Evolutionary conservation across 2,797 vertebrate species (phyloP), one percentile per base, ranked within the genome.

Genomic region (Amblyraja radiata): DNA sequence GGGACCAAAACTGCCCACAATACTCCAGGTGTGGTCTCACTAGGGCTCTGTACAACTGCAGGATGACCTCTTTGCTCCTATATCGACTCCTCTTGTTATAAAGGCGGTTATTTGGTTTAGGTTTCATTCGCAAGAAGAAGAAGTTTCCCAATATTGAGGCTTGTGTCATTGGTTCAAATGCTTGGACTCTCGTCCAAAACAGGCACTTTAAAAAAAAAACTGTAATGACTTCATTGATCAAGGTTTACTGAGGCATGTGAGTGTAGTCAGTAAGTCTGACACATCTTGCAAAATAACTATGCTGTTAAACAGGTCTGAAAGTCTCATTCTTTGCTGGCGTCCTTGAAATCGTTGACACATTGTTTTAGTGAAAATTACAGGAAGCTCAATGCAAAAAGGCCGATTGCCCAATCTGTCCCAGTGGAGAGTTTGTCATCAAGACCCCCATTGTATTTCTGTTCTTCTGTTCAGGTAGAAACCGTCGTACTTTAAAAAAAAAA

Each of bases 331-430:
- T 18, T 32, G 68, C 84, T 88, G 84, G 84, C 84, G 84, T 88
- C 84, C 68, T 88, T 88, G 84, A 68, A 88, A 68, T 58, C 23
- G 84, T 88, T 68, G 84, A 68, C 68, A 88, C 84, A 88, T 88
- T 88, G 84, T 88, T 88, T 65, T 88, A 88, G 32, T 88, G 84
- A 88, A 88, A 88, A 88, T 88, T 88, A 88, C 84, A 88, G 84
- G 84, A 88, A 88, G 65, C 84, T 88, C 84, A 88, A 88, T 88
- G 84, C 84, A 88, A 88, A 88, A 88, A 36, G n/a, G n/a, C 68
- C n/a, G 9, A 88, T 88, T 88, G 84, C 63, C 21, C 63, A 88
- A 88, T 68, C n/a, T 88, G 84, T 88, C 84, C 84, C 84, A 10
- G 84, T 36, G 84, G 84, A 88, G 84, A 63, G 36, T 88, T 88